phyloP scores from a whole-genome alignment of 2,888 invertebrate species.

The Synanthedon andrenaeformis region DNA sequence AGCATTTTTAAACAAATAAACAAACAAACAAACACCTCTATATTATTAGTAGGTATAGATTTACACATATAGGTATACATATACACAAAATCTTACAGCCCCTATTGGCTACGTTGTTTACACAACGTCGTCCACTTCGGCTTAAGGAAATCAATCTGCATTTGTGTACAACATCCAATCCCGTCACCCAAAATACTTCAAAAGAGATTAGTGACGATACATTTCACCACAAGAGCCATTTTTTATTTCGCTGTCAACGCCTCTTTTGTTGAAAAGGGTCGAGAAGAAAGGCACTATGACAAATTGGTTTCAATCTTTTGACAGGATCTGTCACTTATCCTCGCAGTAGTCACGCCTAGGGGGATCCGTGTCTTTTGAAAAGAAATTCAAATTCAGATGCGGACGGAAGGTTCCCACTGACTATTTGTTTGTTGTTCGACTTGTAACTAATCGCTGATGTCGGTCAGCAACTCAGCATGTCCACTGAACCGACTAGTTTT shows the following conservation, averaged over 20 bases:
- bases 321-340: slow-evolving; percentile 32
- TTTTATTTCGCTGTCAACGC: slow-evolving; percentile 20
- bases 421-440: slow-evolving; percentile 30
- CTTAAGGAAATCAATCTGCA: slow-evolving; percentile 50
- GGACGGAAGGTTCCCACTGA: slow-evolving; percentile 26
- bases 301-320: slow-evolving; percentile 13
- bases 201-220: slow-evolving; percentile 28
- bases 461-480: slow-evolving; percentile 3
- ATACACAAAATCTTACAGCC: slow-evolving; percentile 17
- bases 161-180: slow-evolving; percentile 54
- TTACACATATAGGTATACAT: slow-evolving; percentile 19
- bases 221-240: slow-evolving; percentile 30
- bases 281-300: slow-evolving; percentile 13
- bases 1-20: slow-evolving; percentile 22
- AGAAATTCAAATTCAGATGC: slow-evolving; percentile 28
- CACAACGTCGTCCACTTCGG: slow-evolving; percentile 27
- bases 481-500: too few species aligned
- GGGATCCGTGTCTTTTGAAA: slow-evolving; percentile 22
- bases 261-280: slow-evolving; percentile 17
- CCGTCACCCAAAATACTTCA: slow-evolving; percentile 19
- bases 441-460: slow-evolving; percentile 26
- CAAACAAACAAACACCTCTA: too few species aligned
- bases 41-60: too few species aligned
- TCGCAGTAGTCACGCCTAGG: slow-evolving; percentile 25
- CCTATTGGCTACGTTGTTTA: slow-evolving; percentile 45